These are phyloP conservation scores for Euborellia annulipes DNA, from an alignment of 1,140 invertebrate genomes.

Conservation along the genomic window DNA sequence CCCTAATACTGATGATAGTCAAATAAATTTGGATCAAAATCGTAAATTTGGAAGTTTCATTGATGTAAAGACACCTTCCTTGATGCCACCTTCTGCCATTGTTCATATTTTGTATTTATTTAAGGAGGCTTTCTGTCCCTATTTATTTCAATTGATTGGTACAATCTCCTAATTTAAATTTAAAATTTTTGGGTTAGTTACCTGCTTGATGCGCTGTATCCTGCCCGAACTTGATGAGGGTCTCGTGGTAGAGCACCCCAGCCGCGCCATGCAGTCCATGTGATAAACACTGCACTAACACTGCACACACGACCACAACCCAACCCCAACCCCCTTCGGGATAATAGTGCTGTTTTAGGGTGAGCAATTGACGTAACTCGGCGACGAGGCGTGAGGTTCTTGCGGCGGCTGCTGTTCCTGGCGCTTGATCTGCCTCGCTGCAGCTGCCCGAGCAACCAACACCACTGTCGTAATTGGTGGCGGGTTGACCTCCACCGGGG, in stretches of 20 bases:
- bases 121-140: too few species aligned
- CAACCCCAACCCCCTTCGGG: constrained; percentile 53
- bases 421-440: constrained; percentile 16
- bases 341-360: constrained; percentile 43
- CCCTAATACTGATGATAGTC: too few species aligned
- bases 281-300: constrained; percentile 34
- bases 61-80: too few species aligned
- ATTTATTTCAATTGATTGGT: too few species aligned
- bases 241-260: constrained; percentile 27
- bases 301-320: constrained; percentile 35
- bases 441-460: constrained; percentile 21
- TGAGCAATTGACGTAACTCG: constrained; percentile 37
- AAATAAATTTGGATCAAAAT: too few species aligned
- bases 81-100: too few species aligned
- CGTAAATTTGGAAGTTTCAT: too few species aligned
- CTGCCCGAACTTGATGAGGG: constrained; percentile 31
- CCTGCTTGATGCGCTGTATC: constrained; percentile 33
- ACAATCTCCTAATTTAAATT: too few species aligned
- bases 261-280: constrained; percentile 33
- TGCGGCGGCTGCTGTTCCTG: constrained; percentile 9
- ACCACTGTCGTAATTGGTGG: constrained; percentile 8
- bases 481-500: constrained; percentile 6
- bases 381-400: constrained; percentile 23
- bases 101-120: too few species aligned
- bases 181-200: too few species aligned